Evolutionary conservation across 1,140 invertebrate genomes (phyloP).

Genomic region (Pteromalus puparum): DNA sequence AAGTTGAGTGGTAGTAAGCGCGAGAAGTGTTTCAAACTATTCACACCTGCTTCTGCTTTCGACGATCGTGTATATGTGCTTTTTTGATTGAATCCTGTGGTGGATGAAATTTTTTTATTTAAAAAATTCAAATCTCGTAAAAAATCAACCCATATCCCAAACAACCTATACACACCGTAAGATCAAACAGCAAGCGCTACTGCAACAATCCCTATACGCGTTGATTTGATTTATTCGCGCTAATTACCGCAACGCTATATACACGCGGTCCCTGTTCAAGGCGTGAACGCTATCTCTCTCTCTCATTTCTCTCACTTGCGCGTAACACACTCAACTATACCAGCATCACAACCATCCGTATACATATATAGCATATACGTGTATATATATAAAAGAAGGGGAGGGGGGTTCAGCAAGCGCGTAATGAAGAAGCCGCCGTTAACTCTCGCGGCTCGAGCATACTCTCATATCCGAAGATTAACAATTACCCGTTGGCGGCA

Average conservation of each 20-base stretch:
- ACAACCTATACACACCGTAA: not conserved
- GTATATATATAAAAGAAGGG: too few relatives aligned
- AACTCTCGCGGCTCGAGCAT: not conserved
- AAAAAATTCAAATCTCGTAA: too few relatives aligned
- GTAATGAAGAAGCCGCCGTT: constrained; percentile 13
- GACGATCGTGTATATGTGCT: too few relatives aligned
- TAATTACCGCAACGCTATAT: not conserved
- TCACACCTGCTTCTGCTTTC: too few relatives aligned
- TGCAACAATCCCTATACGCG: too few relatives aligned
- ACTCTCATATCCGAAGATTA: constrained; percentile 6
- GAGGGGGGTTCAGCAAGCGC: too few relatives aligned
- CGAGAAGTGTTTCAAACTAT: too few relatives aligned
- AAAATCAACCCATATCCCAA: too few relatives aligned
- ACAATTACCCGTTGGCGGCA: not conserved
- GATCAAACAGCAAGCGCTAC: too few relatives aligned
- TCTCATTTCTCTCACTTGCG: too few relatives aligned
- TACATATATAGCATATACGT: not conserved
- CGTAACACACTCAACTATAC: not conserved
- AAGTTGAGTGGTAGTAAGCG: not conserved
- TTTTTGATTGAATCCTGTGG: too few relatives aligned
- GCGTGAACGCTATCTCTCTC: not conserved
- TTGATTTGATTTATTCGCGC: not conserved
- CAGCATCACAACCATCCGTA: not conserved
- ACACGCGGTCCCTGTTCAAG: not conserved
- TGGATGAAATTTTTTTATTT: too few relatives aligned